Conservation (phyloP, 2,797 vertebrate genomes). For the Crocidura indochinensis region DNA sequence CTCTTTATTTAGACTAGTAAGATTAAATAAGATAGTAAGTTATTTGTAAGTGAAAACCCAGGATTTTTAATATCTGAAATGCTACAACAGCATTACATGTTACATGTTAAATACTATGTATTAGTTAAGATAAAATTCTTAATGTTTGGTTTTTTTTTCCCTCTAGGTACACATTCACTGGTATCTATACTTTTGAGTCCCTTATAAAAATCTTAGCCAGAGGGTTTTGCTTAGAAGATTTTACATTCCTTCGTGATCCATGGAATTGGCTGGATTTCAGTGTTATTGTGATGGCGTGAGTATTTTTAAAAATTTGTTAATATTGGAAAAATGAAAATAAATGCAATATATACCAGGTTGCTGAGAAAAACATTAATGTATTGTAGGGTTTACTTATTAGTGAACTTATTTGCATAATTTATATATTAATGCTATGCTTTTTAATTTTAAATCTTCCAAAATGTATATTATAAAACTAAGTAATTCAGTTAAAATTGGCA, state of each 20-base stretch:
- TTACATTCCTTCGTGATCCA: slow-evolving; percentile 98
- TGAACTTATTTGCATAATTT: background rate
- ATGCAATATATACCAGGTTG: slow-evolving; percentile 59
- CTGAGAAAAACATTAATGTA: slow-evolving; percentile 34
- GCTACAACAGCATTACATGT: background rate
- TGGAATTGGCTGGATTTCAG: slow-evolving; percentile 99
- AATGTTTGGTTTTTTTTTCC: slow-evolving; percentile 73
- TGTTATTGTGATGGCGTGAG: slow-evolving; percentile 99
- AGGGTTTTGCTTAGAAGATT: slow-evolving; percentile 97
- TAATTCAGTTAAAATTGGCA: no score
- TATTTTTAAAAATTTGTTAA: slow-evolving; percentile 86
- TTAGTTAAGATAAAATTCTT: slow-evolving; percentile 32
- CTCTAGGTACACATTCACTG: slow-evolving; percentile 96
- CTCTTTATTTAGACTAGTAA: slow-evolving; percentile 7
- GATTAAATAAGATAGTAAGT: slow-evolving; percentile 30
- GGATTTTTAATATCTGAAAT: slow-evolving; percentile 13
- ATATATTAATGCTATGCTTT: background rate
- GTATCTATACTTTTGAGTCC: slow-evolving; percentile 98
- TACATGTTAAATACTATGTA: slow-evolving; percentile 13
- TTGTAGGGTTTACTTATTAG: slow-evolving; percentile 67
- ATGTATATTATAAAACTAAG: no score
- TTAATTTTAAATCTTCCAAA: no score
- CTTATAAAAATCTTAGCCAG: slow-evolving; percentile 97
- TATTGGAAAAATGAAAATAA: slow-evolving; percentile 83
- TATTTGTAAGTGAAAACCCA: slow-evolving; percentile 44